Evolutionary conservation across 2,888 invertebrate species (phyloP).

Genomic region (Aphrophora alni): DNA sequence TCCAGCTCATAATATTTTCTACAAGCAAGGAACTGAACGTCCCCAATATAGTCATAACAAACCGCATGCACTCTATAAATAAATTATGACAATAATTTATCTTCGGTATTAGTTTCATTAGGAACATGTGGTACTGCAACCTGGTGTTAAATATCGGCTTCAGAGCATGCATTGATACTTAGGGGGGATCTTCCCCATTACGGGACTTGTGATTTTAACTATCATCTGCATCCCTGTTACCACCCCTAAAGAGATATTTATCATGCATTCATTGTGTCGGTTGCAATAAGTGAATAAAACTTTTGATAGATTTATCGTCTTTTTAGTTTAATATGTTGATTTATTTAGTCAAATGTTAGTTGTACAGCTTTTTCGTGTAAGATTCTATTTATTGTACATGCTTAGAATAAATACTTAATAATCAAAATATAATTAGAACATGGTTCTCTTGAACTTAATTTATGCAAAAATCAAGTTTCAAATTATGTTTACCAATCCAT

Average conservation of each 20-base stretch:
- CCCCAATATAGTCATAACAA: too few species aligned
- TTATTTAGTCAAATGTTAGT: too few species aligned
- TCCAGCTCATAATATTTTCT: too few species aligned
- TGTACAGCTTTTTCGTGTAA: too few species aligned
- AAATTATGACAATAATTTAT: slow-evolving; percentile 23
- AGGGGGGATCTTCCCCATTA: background rate
- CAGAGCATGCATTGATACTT: background rate
- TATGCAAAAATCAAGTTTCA: too few species aligned
- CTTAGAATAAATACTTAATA: too few species aligned
- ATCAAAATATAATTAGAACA: too few species aligned
- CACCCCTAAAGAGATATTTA: slow-evolving; percentile 7
- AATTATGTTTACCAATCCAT: too few species aligned
- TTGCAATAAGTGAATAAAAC: background rate
- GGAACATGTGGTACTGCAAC: background rate
- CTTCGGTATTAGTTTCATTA: background rate
- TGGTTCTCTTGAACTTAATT: too few species aligned
- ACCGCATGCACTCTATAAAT: slow-evolving; percentile 8
- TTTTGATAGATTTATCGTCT: background rate
- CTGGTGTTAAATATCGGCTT: background rate
- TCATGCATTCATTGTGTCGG: slow-evolving; percentile 2
- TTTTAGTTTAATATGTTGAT: background rate
- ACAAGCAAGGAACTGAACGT: too few species aligned
- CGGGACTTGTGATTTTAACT: background rate
- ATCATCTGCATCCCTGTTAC: background rate
- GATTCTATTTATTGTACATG: too few species aligned